Conservation (phyloP, 2,888 invertebrate species). For the Conomelus anceps region DNA sequence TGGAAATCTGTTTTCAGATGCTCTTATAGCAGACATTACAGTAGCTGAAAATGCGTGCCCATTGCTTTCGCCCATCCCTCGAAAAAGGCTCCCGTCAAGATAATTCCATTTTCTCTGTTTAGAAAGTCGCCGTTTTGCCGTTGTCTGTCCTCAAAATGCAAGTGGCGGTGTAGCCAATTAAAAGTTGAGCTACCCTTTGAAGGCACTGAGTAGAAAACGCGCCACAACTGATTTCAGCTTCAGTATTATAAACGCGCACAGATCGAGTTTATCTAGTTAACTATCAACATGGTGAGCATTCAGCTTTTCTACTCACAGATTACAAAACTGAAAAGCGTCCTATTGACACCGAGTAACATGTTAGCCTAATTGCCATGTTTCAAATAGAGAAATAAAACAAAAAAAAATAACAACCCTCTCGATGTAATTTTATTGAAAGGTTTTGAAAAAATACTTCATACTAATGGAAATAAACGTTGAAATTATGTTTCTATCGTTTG, state of each 20-base stretch:
- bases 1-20: not conserved
- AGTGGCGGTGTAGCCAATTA: not conserved
- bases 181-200: not conserved
- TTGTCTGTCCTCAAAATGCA: not conserved
- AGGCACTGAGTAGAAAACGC: not conserved
- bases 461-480: too few relatives aligned
- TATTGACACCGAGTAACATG: not conserved
- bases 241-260: not conserved
- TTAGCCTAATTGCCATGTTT: not conserved
- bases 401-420: too few relatives aligned
- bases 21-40: not conserved
- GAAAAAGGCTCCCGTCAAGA: not conserved
- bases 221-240: not conserved
- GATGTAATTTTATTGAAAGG: too few relatives aligned
- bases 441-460: too few relatives aligned
- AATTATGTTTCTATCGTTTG: too few relatives aligned
- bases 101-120: not conserved
- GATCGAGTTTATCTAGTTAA: not conserved
- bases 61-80: not conserved
- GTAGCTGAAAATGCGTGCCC: not conserved
- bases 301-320: not conserved
- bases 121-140: not conserved
- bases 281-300: not conserved
- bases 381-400: too few relatives aligned
- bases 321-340: not conserved